Evolutionary conservation across 1,140 invertebrate species (phyloP), one percentile per base, ranked within the genome.

Genomic region (Orius laevigatus): DNA sequence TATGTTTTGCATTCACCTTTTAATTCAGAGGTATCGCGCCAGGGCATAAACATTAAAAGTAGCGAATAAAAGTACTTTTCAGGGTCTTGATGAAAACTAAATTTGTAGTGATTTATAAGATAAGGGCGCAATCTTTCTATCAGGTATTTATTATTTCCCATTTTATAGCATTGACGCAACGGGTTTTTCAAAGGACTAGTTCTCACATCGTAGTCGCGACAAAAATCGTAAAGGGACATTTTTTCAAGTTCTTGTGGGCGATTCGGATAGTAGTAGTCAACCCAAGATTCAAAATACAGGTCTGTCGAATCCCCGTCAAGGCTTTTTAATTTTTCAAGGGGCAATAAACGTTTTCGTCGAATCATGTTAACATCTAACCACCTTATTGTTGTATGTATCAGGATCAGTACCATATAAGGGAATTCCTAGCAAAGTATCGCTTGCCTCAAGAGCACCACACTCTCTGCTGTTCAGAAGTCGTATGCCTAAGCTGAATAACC

Each of bases 191-290:
- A 42, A 18, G 11, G 14, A 19, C 10, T 4, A 42, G 19, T 18
- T 15, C 10, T 18, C 19, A 18, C 40, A 42, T 42, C 15, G n/a
- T 15, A 18, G 15, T 16, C 36, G 15, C n/a, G 36, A 38, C 15
- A 3, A 12, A 38, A 49, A 38, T 25, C 25, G 25, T 25, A 25
- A 25, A 25, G 25, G 25, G 25, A 8, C 3, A 25, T 25, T 39
- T 38, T n/a, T 52, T 59, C 53, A 32, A 59, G 48, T 48, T 58
- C 48, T 34, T 33, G 8, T 18, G 58, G 56, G 33, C 59, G 36
- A 15, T 52, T 38, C 0, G 58, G 56, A 53, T 60, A 61, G 47
- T 53, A 50, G 49, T 56, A 45, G 47, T 60, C 57, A 33, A 58
- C 43, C 15, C 57, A 38, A 15, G 48, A 53, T 3, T n/a, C 40